Evolutionary conservation across 2,797 vertebrate genomes (phyloP), one percentile per base, ranked within the genome.

Genomic region (Luscinia megarhynchos): DNA sequence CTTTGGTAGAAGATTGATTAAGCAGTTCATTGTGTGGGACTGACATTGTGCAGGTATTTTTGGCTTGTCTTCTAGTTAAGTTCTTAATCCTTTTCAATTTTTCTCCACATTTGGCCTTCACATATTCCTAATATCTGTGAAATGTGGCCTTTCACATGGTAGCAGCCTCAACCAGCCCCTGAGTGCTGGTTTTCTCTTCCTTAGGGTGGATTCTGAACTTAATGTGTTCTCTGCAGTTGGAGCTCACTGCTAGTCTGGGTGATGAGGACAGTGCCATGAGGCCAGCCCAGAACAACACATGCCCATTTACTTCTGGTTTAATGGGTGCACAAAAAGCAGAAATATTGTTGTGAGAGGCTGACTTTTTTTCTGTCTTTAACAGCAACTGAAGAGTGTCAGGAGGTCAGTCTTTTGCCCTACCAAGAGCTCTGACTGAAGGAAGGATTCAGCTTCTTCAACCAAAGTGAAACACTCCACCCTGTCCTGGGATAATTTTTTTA

Each of bases 381-480:
- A 72, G 16, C 23, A 73, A 15, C 12, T 41, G 48, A 48, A 22
- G 18, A 14, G 9, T 26, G 6, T 55, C 18, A n/a, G 48, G 23
- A 67, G 21, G 38, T 45, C 18, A 46, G 19, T 54, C 34, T 61
- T 75, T 50, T 68, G 12, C 30, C 54, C 57, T 7, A 29, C 21
- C 4, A 48, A 66, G 58, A 78, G 3, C 13, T 55, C 43, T 54
- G 58, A 26, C 46, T 53, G 23, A 86, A 84, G 32, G 6, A 26
- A 84, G 32, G 5, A 23, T 79, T 85, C 34, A 77, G 7, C 15
- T 69, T 83, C 32, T 86, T 86, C 58, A 45, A 34, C 15, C 2
- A 58, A 66, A 75, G 3, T 12, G 29, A 68, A 85, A 36, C 17
- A 46, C 1, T 8, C 13, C 9, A 51, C 16, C 3, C 0, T 0